Evolutionary conservation across 2,888 invertebrate genomes (phyloP).

Genomic region (Serripes groenlandicus): DNA sequence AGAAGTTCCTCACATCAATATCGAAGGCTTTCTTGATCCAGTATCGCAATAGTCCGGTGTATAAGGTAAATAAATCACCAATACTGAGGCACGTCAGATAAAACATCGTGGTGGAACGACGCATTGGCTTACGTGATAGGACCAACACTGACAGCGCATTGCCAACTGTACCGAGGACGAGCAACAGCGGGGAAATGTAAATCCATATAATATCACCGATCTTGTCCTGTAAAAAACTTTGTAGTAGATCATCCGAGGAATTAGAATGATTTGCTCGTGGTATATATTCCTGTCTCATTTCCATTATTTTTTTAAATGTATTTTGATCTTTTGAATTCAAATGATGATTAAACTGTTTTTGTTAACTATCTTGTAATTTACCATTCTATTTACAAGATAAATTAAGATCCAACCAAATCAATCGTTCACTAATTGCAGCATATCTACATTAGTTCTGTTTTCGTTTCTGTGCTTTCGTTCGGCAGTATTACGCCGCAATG

Average conservation of each 20-base stretch:
- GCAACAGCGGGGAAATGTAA: conserved; percentile 64
- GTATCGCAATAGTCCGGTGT: conserved; percentile 70
- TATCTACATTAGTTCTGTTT: no score
- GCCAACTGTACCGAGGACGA: conserved; percentile 69
- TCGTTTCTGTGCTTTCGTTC: no score
- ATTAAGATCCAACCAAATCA: no score
- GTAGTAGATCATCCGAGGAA: no score
- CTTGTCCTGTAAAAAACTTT: no score
- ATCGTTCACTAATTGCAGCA: no score
- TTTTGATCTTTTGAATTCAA: no score
- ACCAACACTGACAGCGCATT: conserved; percentile 70
- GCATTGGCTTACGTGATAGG: conserved; percentile 60
- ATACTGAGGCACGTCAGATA: conserved; percentile 68
- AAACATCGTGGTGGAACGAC: conserved; percentile 72
- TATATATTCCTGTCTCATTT: not conserved
- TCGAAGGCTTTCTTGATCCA: conserved; percentile 72
- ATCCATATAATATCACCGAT: conserved; percentile 64
- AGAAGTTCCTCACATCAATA: conserved; percentile 68
- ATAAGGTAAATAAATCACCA: conserved; percentile 69
- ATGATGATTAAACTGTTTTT: no score
- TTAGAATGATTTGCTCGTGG: not conserved
- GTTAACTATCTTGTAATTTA: no score
- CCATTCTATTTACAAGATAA: no score
- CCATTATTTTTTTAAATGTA: no score
- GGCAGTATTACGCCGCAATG: no score